These are phyloP conservation scores for Stratiomys singularior DNA, from an alignment of 2,888 invertebrate genomes.

Conservation along the genomic window DNA sequence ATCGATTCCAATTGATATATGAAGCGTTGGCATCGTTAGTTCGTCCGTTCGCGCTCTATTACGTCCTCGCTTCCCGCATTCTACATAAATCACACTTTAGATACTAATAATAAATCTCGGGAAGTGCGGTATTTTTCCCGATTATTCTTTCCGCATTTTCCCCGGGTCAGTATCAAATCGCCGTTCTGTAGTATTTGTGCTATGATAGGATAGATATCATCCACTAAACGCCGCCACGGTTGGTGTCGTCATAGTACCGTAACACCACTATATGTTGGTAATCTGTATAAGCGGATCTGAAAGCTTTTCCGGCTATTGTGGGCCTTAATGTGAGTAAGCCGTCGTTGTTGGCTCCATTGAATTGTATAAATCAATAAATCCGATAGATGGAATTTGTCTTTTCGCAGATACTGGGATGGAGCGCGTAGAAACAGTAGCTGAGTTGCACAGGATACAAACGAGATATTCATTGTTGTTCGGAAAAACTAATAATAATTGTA, in stretches of 20 bases:
- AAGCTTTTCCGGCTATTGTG: constrained; percentile 40
- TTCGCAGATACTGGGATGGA: neutral
- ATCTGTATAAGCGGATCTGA: constrained; percentile 10
- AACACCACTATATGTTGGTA: neutral
- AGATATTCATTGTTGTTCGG: neutral
- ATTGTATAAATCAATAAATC: constrained; percentile 12
- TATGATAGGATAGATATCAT: neutral
- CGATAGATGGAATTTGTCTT: constrained; percentile 30
- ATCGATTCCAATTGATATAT: constrained; percentile 29
- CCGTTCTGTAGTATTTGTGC: neutral
- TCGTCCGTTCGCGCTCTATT: neutral
- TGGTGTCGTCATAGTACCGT: neutral
- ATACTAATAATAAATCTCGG: constrained; percentile 27
- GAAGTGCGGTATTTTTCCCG: constrained; percentile 21
- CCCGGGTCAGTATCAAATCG: neutral
- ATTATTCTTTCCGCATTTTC: neutral
- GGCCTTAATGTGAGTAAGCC: neutral
- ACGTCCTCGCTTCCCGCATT: constrained; percentile 1
- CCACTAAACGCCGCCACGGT: neutral
- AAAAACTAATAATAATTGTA: constrained; percentile 22
- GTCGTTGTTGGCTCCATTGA: neutral
- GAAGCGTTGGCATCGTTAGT: neutral
- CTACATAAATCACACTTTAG: constrained; percentile 21
- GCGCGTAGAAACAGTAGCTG: neutral
- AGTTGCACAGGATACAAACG: neutral